Base-by-base conservation (phyloP, 2,797 vertebrate species). In the Melanotaenia nigrans region DNA sequence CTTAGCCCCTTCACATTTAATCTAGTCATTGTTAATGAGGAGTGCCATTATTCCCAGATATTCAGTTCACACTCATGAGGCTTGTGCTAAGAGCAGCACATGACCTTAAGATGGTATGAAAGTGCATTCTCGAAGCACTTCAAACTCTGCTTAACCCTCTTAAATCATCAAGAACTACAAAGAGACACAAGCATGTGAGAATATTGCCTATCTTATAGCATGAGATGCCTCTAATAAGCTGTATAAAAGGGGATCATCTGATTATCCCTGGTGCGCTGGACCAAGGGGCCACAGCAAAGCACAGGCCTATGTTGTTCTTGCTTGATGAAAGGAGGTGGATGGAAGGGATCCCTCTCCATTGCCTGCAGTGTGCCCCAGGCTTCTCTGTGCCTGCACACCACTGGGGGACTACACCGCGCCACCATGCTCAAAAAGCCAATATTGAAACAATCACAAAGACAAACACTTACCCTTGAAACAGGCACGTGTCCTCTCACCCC, bases 211-310 rank as follows among this genome's bases (percentile, higher is more conserved):
- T 88, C 84, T 82, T 90, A 89, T 82, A 83, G 82, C 77, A 79
- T 71, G 81, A 92, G 86, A 92, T 85, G 90, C 82, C 85, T 89
- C 91, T 93, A 93, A 94, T 92, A 94, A 93, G 89, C 89, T 90
- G 85, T 85, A 91, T 92, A 87, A 93, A 93, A 90, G 90, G 88
- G 90, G 87, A 92, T 94, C 85, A 92, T 91, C 81, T 87, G 89
- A 89, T 92, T 91, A 92, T 93, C 87, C 89, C 91, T 89, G 90
- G 90, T 87, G 87, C 59, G 88, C 79, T 86, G 90, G 89, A 91
- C 85, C 80, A 75, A 82, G 87, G 83, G 89, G 89, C 84, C 86
- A 85, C 82, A 80, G 83, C 85, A 62, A 71, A 88, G 87, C 77
- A 45, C 65, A 55, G 81, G 87, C 86, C 87, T 77, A 60, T 90